Evolutionary conservation across 2,113 vertebrate genomes (phyloP), one percentile per base, ranked within the genome.

Genomic region (Sinocyclocheilus anophthalmus): DNA sequence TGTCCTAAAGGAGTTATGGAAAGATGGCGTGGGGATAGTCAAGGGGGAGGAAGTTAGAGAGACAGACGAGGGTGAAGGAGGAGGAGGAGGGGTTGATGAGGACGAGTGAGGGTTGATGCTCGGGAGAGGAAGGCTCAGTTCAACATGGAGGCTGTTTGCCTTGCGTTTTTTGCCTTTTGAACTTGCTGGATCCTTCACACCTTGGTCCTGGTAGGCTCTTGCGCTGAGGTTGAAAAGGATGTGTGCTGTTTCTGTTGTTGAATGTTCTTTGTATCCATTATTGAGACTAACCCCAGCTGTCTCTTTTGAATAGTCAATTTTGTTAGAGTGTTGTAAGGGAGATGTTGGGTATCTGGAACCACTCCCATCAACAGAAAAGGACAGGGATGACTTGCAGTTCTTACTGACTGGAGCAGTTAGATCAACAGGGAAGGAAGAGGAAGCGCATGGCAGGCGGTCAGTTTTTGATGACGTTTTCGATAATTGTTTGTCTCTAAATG

Each of bases 161-260:
- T 93, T 94, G 57, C 91, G 90, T 72, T 93, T 92, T 84, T 94
- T 92, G 78, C 92, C 93, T 80, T 93, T 90, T 72, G 86, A 77
- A 75, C 84, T 73, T 63, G 95, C 93, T 13, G 87, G 63, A 67
- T 94, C 94, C 75, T 92, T 92, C 0, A 90, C 88, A 77, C 94
- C 91, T 88, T 89, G 89, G 85, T 89, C 87, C 45, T 93, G 92
- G 87, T 93, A 92, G 42, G 95, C 88, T 0, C 92, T 93, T 0
- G 94, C 86, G 70, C 94, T 95, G 89, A 96, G 93, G 72, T 94
- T 95, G 89, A 95, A 96, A 85, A 96, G 95, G 67, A 96, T 95
- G 92, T 95, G 94, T n/a, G 95, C 95, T 0, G 95, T 94, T 75
- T 94, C 94, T 50, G 94, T 93, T 30, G 95, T 93, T 0, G 94